A percentile compares a stretch with the other conserved stretches of the same genome.
Conservation (phyloP, 2,113 vertebrate genomes). For the Sorex araneus region DNA sequence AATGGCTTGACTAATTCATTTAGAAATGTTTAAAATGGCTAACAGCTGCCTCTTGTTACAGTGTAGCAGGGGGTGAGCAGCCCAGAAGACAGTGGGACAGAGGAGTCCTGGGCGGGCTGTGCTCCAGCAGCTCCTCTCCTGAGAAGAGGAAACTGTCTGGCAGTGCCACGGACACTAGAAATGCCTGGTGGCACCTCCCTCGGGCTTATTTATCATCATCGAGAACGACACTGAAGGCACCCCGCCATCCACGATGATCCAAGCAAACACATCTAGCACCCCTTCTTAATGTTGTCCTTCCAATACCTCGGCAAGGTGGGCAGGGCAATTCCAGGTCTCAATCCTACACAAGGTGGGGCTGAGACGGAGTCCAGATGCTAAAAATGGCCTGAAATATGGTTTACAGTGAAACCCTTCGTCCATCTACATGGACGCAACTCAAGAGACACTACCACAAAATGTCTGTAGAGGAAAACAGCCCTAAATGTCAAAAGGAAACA, state of each 20-base stretch:
- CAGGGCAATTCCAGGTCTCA: conserved; percentile 18
- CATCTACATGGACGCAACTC: neutral
- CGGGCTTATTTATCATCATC: neutral
- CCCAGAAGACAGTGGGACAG: conserved; percentile 17
- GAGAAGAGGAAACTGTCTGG: neutral
- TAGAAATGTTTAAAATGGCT: conserved; percentile 59
- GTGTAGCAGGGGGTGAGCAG: neutral
- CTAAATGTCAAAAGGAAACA: neutral
- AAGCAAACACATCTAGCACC: neutral
- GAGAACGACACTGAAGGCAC: conserved; percentile 34
- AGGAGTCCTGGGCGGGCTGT: neutral
- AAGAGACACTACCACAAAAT: neutral
- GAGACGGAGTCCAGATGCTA: conserved; percentile 31
- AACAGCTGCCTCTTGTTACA: conserved; percentile 61
- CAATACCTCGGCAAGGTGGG: conserved; percentile 22
- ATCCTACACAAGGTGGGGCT: conserved; percentile 58
- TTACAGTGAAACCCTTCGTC: neutral
- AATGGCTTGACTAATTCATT: conserved; percentile 60
- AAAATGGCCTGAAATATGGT: neutral
- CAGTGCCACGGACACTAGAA: conserved; percentile 33
- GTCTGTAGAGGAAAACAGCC: neutral
- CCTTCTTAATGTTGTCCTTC: conserved; percentile 37
- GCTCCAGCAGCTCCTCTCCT: neutral
- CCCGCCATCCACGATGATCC: neutral
- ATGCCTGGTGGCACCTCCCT: neutral